These are phyloP conservation scores for Taurulus bubalis DNA, from an alignment of 2,113 vertebrate genomes.

Conservation along the genomic window DNA sequence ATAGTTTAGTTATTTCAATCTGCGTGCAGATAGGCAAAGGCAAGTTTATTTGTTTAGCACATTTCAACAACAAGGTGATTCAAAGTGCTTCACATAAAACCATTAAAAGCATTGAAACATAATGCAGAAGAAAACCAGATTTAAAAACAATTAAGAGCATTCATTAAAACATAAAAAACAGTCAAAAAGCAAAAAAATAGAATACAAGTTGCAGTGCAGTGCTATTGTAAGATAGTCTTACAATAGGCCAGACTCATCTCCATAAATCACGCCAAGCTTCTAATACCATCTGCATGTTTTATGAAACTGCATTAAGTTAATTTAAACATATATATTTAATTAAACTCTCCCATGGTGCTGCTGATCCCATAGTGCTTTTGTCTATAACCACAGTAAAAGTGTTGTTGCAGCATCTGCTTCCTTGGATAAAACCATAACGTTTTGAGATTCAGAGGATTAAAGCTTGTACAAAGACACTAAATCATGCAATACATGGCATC, in stretches of 20 bases:
- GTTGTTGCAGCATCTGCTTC: slow-evolving; percentile 53
- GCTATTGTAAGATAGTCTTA: not conserved
- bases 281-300: not conserved
- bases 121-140: too few species aligned
- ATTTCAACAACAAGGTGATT: too few species aligned
- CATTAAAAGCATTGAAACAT: too few species aligned
- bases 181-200: too few species aligned
- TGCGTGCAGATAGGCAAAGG: not conserved
- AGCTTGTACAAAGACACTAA: slow-evolving; percentile 50
- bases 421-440: slow-evolving; percentile 51
- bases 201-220: too few species aligned
- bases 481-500: slow-evolving; percentile 46
- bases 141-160: too few species aligned
- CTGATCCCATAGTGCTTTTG: not conserved
- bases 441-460: slow-evolving; percentile 69
- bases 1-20: not conserved
- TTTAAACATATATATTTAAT: slow-evolving; percentile 28
- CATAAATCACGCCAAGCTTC: slow-evolving; percentile 8
- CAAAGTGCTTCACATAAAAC: too few species aligned
- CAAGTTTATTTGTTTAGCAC: too few species aligned
- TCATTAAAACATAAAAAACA: too few species aligned
- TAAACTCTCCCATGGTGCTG: not conserved
- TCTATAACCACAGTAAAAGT: slow-evolving; percentile 10
- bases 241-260: not conserved
- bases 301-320: slow-evolving; percentile 35